phyloP scores from a whole-genome alignment of 2,888 invertebrate species.

The Campopleginae sp. region DNA sequence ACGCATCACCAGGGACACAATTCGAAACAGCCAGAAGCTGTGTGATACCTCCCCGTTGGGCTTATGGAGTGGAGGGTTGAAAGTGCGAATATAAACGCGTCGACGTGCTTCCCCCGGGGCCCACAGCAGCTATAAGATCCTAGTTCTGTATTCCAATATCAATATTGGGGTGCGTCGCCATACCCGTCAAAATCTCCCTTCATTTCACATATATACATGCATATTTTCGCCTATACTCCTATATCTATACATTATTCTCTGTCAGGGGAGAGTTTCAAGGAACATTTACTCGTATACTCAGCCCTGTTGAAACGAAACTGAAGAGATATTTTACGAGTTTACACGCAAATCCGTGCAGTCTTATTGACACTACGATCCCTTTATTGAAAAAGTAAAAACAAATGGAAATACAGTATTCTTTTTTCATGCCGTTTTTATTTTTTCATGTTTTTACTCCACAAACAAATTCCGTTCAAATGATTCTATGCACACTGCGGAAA shows the following conservation, averaged over 20 bases:
- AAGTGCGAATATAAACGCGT: slow-evolving; percentile 84
- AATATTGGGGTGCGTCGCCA: slow-evolving; percentile 74
- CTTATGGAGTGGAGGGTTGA: slow-evolving; percentile 64
- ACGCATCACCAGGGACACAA: slow-evolving; percentile 23
- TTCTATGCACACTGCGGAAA: no score
- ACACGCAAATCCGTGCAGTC: slow-evolving; percentile 47
- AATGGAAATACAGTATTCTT: background rate
- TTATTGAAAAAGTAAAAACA: slow-evolving; percentile 6
- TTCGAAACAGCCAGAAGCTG: slow-evolving; percentile 30
- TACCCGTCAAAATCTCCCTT: slow-evolving; percentile 53
- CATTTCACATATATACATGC: slow-evolving; percentile 50
- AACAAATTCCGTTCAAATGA: no score
- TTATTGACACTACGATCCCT: background rate
- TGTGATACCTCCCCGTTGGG: slow-evolving; percentile 68
- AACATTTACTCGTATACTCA: slow-evolving; percentile 60
- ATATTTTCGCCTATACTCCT: slow-evolving; percentile 50
- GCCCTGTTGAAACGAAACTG: slow-evolving; percentile 45
- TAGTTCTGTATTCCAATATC: slow-evolving; percentile 81
- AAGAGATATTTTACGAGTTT: slow-evolving; percentile 61
- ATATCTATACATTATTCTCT: slow-evolving; percentile 47
- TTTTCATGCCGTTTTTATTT: background rate
- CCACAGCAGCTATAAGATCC: slow-evolving; percentile 74
- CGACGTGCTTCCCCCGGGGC: slow-evolving; percentile 75
- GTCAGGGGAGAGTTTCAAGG: slow-evolving; percentile 60
- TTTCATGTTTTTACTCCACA: slow-evolving; percentile 7